Percentiles rank a stretch among this genome's conserved stretches.
These are phyloP conservation scores for Alouatta palliata DNA, from an alignment of 2,113 vertebrate species.

Conservation along the genomic window DNA sequence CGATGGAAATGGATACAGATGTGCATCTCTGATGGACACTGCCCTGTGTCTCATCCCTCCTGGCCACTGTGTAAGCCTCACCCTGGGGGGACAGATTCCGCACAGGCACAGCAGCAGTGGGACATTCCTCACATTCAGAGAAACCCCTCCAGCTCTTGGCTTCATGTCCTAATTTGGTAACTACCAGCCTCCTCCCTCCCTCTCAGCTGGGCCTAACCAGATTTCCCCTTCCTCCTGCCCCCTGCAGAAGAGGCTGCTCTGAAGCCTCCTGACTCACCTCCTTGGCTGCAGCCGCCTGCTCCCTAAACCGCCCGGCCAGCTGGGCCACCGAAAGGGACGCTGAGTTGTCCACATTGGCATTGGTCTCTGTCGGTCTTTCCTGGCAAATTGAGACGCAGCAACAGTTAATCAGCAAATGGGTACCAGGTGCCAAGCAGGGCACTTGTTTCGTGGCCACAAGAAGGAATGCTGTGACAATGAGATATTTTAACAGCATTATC, in stretches of 20 bases:
- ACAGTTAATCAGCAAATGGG: neutral
- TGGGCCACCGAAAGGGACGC: conserved; percentile 84
- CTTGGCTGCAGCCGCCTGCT: conserved; percentile 82
- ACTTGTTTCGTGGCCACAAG: neutral
- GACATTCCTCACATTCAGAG: conserved; percentile 50
- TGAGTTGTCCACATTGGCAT: conserved; percentile 77
- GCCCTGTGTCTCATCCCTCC: neutral
- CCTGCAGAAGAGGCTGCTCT: neutral
- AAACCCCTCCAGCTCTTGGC: conserved; percentile 39
- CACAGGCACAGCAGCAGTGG: neutral
- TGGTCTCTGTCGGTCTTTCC: conserved; percentile 80
- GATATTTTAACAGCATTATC: neutral
- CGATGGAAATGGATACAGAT: neutral
- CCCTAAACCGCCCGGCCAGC: conserved; percentile 85
- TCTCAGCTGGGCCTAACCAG: neutral
- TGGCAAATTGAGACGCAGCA: conserved; percentile 71
- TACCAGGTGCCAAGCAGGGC: rapidly evolving
- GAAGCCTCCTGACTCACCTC: conserved; percentile 80
- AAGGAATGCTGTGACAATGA: neutral
- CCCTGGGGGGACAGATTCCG: neutral
- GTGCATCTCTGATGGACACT: neutral
- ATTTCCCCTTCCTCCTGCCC: neutral
- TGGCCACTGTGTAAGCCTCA: neutral
- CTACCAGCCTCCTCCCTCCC: neutral
- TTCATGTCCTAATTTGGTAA: conserved; percentile 67